These are phyloP conservation scores for Amphiduros pacificus DNA, from an alignment of 2,888 invertebrate genomes.

Conservation along the genomic window DNA sequence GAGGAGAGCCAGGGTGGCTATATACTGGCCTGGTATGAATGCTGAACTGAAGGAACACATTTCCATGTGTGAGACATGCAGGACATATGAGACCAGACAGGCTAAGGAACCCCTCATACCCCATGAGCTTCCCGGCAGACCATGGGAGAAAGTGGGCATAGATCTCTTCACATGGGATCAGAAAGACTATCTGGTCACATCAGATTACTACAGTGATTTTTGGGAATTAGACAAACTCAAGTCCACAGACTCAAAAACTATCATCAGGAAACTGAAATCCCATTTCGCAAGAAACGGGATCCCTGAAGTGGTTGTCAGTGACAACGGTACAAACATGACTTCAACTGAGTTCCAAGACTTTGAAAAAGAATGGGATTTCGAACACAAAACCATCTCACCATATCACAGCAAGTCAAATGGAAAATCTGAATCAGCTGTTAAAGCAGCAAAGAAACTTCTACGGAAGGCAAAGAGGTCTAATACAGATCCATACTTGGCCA, in stretches of 20 bases:
- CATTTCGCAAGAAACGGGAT: constrained; percentile 10
- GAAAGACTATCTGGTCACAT: constrained; percentile 29
- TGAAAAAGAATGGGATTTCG: too few relatives aligned
- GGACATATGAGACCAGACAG: not conserved
- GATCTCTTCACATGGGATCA: constrained; percentile 9
- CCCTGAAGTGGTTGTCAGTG: constrained; percentile 1
- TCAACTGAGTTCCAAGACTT: too few relatives aligned
- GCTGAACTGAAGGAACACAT: not conserved
- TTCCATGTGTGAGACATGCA: not conserved
- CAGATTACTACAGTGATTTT: constrained; percentile 31
- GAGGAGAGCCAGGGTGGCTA: not conserved
- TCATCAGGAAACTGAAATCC: constrained; percentile 18
- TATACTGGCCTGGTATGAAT: not conserved
- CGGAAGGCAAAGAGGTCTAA: too few relatives aligned
- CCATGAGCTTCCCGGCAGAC: not conserved
- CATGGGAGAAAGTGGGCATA: not conserved
- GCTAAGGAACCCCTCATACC: not conserved
- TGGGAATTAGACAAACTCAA: constrained; percentile 28
- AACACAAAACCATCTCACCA: too few relatives aligned
- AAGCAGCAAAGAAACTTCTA: too few relatives aligned
- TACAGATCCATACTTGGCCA: too few relatives aligned
- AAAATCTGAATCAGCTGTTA: too few relatives aligned
- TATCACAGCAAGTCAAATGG: too few relatives aligned
- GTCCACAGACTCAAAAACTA: constrained; percentile 18
- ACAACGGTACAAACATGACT: constrained; percentile 7